phyloP scores from a whole-genome alignment of 2,888 invertebrate genomes.

The Drosophila subsilvestris region DNA sequence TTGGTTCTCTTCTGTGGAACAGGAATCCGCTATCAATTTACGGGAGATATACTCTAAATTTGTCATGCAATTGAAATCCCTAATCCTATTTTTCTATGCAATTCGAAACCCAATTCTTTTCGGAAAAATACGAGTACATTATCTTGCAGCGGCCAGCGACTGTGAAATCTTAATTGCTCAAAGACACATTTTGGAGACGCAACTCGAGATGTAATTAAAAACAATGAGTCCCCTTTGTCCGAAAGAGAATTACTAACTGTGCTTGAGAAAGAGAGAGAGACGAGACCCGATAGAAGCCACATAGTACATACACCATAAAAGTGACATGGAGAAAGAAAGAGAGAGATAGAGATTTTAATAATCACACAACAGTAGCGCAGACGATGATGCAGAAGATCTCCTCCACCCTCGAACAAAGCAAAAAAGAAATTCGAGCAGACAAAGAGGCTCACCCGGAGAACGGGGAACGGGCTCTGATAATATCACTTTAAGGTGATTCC shows the following conservation, averaged over 20 bases:
- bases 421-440: conserved; percentile 51
- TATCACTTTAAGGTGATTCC: conserved; percentile 76
- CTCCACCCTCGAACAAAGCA: conserved; percentile 12
- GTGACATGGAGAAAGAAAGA: conserved; percentile 28
- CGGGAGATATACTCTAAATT: neutral
- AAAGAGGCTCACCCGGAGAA: conserved; percentile 30
- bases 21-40: neutral
- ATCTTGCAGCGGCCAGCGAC: neutral
- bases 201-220: conserved; percentile 57
- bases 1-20: neutral
- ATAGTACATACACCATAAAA: neutral
- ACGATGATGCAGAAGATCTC: conserved; percentile 15
- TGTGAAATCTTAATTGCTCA: conserved; percentile 50
- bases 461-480: conserved; percentile 64
- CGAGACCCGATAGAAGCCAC: conserved; percentile 15
- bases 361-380: conserved; percentile 57
- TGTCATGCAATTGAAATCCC: neutral
- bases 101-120: conserved; percentile 6
- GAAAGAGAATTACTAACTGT: conserved; percentile 29
- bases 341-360: conserved; percentile 51
- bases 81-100: neutral
- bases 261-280: conserved; percentile 29
- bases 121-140: neutral
- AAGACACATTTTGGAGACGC: conserved; percentile 17
- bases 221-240: conserved; percentile 75